Percentiles rank a stretch among this genome's conserved stretches.
These are phyloP conservation scores for Penaeus monodon DNA, from an alignment of 2,888 invertebrate species.

Conservation along the genomic window DNA sequence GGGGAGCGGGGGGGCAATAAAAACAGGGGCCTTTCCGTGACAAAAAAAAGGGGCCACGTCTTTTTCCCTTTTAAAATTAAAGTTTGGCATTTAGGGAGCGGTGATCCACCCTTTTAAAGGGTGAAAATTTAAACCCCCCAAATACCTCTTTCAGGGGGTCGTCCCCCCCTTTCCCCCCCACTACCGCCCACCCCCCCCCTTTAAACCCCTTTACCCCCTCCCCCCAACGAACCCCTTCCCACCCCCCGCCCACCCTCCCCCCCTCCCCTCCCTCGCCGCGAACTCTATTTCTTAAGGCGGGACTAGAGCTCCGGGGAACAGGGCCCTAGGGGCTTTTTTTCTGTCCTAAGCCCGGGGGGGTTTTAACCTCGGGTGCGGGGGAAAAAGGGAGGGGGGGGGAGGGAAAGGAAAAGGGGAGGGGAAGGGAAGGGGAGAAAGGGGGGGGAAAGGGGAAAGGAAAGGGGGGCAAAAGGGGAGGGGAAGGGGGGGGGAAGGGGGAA, in stretches of 20 bases:
- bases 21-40: neutral
- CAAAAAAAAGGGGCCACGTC: neutral
- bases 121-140: slow-evolving; percentile 51
- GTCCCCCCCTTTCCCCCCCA: slow-evolving; percentile 3
- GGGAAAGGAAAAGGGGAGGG: too few relatives aligned
- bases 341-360: neutral
- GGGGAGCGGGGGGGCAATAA: neutral
- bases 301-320: neutral
- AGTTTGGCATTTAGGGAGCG: slow-evolving; percentile 31
- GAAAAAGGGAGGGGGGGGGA: too few relatives aligned
- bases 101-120: slow-evolving; percentile 45
- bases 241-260: neutral
- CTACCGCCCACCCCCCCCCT: neutral
- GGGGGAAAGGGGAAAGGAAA: too few relatives aligned
- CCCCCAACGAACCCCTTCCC: neutral
- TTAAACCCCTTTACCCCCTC: neutral
- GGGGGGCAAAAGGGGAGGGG: too few relatives aligned
- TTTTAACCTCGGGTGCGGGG: neutral
- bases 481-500: too few relatives aligned
- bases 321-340: neutral
- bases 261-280: neutral
- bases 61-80: slow-evolving; percentile 42
- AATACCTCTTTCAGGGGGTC: slow-evolving; percentile 51
- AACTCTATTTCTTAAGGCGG: slow-evolving; percentile 40
- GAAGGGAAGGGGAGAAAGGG: too few relatives aligned